phyloP scores from a whole-genome alignment of 2,888 invertebrate species.

The Latheticus oryzae region DNA sequence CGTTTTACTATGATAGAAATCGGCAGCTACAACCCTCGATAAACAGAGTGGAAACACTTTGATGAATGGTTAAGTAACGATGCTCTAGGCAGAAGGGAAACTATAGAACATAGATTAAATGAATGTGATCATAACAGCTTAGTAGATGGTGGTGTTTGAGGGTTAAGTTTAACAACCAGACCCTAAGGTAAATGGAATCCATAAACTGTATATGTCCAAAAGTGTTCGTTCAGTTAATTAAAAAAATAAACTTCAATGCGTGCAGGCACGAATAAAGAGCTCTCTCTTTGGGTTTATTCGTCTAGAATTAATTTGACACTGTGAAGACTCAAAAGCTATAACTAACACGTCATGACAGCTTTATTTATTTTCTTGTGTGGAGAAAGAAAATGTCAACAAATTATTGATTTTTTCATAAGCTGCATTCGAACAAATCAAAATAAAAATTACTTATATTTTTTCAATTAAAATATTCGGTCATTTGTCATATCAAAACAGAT shows the following conservation, averaged over 20 bases:
- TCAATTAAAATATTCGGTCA: too few species aligned
- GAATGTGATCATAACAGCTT: conserved; percentile 17
- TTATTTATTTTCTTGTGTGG: too few species aligned
- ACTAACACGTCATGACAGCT: conserved; percentile 11
- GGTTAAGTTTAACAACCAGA: conserved; percentile 7
- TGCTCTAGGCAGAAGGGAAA: not conserved
- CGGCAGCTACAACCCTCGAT: not conserved
- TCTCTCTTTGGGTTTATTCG: conserved; percentile 10
- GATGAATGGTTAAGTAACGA: conserved; percentile 14
- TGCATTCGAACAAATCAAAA: too few species aligned
- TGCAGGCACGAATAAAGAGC: not conserved
- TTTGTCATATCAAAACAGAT: too few species aligned
- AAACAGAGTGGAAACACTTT: conserved; percentile 3
- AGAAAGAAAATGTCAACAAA: too few species aligned
- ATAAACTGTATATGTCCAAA: conserved; percentile 3
- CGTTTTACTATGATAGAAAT: conserved; percentile 13
- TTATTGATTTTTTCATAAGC: too few species aligned
- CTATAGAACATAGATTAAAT: conserved; percentile 9
- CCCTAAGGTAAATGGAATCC: conserved; percentile 13
- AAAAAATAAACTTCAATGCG: conserved; percentile 9
- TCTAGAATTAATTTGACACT: conserved; percentile 17
- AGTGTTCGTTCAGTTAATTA: conserved; percentile 11
- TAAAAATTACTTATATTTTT: too few species aligned
- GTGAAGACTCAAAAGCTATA: conserved; percentile 7
- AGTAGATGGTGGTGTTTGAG: conserved; percentile 4